Evolutionary conservation across 2,797 vertebrate species (phyloP).

Genomic region (Coendou prehensilis): DNA sequence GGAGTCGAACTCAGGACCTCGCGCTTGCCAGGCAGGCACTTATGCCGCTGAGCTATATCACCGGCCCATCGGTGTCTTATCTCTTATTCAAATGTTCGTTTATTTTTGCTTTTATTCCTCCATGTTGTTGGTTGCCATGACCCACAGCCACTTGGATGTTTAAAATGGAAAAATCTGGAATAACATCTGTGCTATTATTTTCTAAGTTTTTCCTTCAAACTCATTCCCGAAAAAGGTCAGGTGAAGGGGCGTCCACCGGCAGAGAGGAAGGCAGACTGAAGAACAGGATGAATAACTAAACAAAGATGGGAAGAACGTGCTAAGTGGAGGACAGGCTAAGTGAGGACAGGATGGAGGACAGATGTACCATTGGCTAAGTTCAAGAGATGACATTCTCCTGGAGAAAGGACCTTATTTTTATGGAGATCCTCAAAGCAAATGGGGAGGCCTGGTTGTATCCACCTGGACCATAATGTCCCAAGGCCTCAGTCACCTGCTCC

Average conservation of each 20-base stretch:
- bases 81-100: neutral
- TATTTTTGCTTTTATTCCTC: conserved; percentile 19
- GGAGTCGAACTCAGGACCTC: too few species aligned
- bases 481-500: neutral
- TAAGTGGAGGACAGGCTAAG: neutral
- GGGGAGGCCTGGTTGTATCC: neutral
- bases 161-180: neutral
- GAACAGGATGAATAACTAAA: neutral
- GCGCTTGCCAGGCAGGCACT: too few species aligned
- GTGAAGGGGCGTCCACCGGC: neutral
- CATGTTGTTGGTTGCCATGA: neutral
- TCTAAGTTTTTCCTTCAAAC: conserved; percentile 18
- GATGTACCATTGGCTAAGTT: neutral
- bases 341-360: neutral
- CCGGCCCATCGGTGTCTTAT: neutral
- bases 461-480: neutral
- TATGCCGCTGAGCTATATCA: too few species aligned
- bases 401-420: neutral
- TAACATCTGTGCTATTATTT: conserved; percentile 41
- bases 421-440: neutral
- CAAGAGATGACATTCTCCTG: neutral
- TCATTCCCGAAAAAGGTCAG: neutral
- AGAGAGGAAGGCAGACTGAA: neutral
- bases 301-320: neutral
- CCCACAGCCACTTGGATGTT: neutral